Base-by-base conservation (phyloP, 2,888 invertebrate species). In the Brachylomia viminalis region DNA sequence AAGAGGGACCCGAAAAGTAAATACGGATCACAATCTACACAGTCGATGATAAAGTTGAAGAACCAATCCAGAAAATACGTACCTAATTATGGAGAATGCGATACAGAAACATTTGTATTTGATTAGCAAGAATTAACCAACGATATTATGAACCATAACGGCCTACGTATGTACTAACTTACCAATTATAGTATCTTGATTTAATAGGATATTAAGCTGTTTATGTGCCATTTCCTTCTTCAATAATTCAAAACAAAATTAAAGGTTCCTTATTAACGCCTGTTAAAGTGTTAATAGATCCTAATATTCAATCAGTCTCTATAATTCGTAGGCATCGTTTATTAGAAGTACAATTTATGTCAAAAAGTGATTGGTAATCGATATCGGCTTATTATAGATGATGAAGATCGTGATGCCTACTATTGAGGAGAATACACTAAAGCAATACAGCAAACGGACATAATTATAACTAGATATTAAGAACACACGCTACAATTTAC, bases 401-500 rank as follows among this genome's bases (percentile, higher is more conserved):
- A 27, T 49, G 0, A n/a, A 33, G 3, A 49, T 49, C 10, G 15
- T 67, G 3, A n/a, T 52, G 20, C 11, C 17, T 62, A 59, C 0
- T 27, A 38, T 15, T 38, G 4, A 10, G 23, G 1, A 54, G 47
- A 47, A 78, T 27, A 17, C 13, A 64, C 11, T 49, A 45, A 56
- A 58, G 7, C n/a, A 80, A 47, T 58, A n/a, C 30, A 27, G 20
- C 33, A 27, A 49, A 45, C 13, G n/a, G 20, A 49, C 23, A 54
- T 3, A 49, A 59, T 70, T 49, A 52, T 49, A 69, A 27, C 2
- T 42, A 52, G 68, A 61, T 45, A 67, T 62, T 61, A 61, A 76
- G 27, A 59, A 69, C 82, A 72, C 62, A 45, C 65, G 69, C 72
- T 74, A 73, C 75, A 74, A 70, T 77, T 75, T 73, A 68, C 23